These are phyloP conservation scores for Sebastes matsubarae DNA, from an alignment of 2,797 vertebrate species.

Conservation along the genomic window DNA sequence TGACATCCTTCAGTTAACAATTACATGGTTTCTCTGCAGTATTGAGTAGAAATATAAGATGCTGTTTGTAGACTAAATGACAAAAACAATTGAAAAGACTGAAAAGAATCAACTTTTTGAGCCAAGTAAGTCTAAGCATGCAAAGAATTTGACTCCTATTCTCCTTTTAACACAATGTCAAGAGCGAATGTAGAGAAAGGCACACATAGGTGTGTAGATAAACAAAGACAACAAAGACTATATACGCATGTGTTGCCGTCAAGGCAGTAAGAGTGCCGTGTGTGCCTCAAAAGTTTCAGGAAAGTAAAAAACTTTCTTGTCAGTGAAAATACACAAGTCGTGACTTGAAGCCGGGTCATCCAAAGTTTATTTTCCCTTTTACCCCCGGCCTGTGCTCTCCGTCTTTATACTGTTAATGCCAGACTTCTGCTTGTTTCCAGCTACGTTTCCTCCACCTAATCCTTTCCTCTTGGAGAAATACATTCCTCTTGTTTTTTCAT, in stretches of 20 bases:
- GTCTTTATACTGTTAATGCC: neutral
- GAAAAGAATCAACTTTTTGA: neutral
- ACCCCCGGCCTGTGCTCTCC: neutral
- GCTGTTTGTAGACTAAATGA: too few relatives aligned
- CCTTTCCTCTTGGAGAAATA: neutral
- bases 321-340: neutral
- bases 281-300: neutral
- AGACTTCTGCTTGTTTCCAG: neutral
- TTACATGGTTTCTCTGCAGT: neutral
- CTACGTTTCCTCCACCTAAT: neutral
- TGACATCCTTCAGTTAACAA: neutral
- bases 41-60: neutral
- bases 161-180: neutral
- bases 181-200: neutral
- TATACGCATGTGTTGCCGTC: neutral
- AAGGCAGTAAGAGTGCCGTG: neutral
- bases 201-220: neutral
- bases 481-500: neutral
- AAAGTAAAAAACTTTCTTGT: neutral
- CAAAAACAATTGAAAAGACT: neutral
- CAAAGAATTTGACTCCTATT: neutral
- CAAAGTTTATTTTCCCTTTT: neutral
- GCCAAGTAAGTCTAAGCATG: neutral
- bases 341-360: neutral
- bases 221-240: neutral